phyloP scores from a whole-genome alignment of 1,140 invertebrate genomes.

The Drosophila biarmipes region DNA sequence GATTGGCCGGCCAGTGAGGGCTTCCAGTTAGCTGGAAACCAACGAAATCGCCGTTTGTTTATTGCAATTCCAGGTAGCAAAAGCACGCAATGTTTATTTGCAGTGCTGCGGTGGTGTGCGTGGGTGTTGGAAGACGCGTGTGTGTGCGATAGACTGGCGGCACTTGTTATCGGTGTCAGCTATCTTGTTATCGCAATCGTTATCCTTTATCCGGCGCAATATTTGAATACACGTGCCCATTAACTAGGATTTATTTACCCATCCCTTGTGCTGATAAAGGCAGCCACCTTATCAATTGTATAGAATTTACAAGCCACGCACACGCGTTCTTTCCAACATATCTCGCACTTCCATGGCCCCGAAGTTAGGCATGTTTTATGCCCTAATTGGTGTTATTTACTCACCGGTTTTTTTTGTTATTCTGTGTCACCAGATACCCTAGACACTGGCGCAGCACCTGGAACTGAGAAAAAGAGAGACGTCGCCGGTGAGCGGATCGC shows the following conservation, averaged over 20 bases:
- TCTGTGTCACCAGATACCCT: background rate
- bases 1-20: constrained; percentile 2
- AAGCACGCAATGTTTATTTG: background rate
- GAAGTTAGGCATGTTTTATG: background rate
- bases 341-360: background rate
- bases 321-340: background rate
- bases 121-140: background rate
- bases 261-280: background rate
- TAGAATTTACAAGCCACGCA: constrained; percentile 2
- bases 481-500: constrained; percentile 1
- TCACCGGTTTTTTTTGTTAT: background rate
- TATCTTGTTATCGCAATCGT: constrained; percentile 16
- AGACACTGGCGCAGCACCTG: background rate
- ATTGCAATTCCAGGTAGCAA: background rate
- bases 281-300: constrained; percentile 2
- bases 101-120: background rate
- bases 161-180: background rate
- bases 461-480: background rate
- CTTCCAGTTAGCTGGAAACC: too few relatives aligned
- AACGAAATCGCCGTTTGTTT: background rate
- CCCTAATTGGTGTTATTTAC: background rate
- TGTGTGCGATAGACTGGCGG: background rate
- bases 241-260: background rate
- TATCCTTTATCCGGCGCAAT: constrained; percentile 4
- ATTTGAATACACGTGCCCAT: constrained; percentile 7